Base-by-base conservation (phyloP, 2,888 invertebrate genomes). In the Sturmia bella region DNA sequence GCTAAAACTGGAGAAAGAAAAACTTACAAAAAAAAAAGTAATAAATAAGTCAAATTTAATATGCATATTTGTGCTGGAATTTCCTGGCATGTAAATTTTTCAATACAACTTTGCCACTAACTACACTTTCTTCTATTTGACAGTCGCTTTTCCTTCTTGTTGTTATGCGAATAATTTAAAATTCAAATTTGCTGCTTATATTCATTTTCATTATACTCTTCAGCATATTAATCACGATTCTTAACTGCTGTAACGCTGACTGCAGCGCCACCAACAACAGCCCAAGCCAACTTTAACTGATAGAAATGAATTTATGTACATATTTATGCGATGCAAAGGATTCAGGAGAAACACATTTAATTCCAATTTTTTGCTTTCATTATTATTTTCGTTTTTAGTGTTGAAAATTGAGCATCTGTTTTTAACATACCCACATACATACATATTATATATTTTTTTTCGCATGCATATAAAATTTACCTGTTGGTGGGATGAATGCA, bases 401-500 rank as follows among this genome's bases (percentile, higher is more conserved):
- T 32, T 17, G 15, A n/a, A 37, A 64, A 4, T 21, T 39, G 7
- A 32, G 37, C 12, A 13, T 48, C 37, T 64, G 7, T 15, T 32
- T 21, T 13, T n/a, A n/a, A n/a, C n/a, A n/a, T n/a, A n/a, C n/a
- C n/a, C n/a, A n/a, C n/a, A n/a, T n/a, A n/a, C n/a, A n/a, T n/a
- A n/a, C n/a, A 3, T 13, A 0, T 21, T 2, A 32, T 32, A 17
- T 21, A 39, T 50, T 45, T 37, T 37, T 43, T 7, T 17, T 7
- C 15, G 3, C 9, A 54, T 54, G 63, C 15, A n/a, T 27, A 27
- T 72, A 37, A 77, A 63, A 57, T 41, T 84, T 75, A 96, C 97
- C 98, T 92, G 99, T 99, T 24, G 99, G 99, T 86, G 99, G 99
- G 84, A 99, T 96, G 91, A 98, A 96, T 80, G 99, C 99, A 91